These are phyloP conservation scores for Philopedon plagiatum DNA, from an alignment of 2,888 invertebrate species.

Conservation along the genomic window DNA sequence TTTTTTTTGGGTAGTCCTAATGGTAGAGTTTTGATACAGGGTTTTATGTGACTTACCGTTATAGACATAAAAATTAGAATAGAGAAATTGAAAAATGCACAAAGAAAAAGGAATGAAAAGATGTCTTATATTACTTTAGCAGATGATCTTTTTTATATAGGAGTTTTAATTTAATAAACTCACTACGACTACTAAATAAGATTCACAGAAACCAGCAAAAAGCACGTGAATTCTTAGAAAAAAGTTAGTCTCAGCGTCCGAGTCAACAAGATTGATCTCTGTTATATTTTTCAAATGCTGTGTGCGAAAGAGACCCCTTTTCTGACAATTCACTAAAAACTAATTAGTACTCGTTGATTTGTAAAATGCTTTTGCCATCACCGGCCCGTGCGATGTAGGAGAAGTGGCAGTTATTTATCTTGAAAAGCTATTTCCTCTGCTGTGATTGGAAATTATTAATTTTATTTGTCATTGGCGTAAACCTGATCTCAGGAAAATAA, in stretches of 20 bases:
- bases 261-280: not conserved
- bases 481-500: too few species aligned
- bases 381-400: slow-evolving; percentile 24
- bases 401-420: slow-evolving; percentile 10
- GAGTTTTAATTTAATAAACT: too few species aligned
- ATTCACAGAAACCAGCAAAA: slow-evolving; percentile 55
- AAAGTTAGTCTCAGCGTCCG: not conserved
- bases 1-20: too few species aligned
- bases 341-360: slow-evolving; percentile 67
- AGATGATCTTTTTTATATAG: too few species aligned
- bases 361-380: slow-evolving; percentile 54
- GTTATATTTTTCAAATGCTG: not conserved
- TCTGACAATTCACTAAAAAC: slow-evolving; percentile 67
- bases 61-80: too few species aligned
- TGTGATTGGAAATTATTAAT: slow-evolving; percentile 9
- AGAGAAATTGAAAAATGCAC: too few species aligned
- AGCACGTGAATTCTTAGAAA: slow-evolving; percentile 60
- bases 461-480: slow-evolving; percentile 3
- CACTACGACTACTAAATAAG: not conserved
- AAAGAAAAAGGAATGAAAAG: too few species aligned
- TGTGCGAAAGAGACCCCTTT: slow-evolving; percentile 67
- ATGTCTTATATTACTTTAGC: too few species aligned
- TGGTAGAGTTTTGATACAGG: too few species aligned
- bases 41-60: too few species aligned
- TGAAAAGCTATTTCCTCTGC: slow-evolving; percentile 15